Evolutionary conservation across 1,140 invertebrate genomes (phyloP).

Genomic region (Trichomalopsis sarcophagae): DNA sequence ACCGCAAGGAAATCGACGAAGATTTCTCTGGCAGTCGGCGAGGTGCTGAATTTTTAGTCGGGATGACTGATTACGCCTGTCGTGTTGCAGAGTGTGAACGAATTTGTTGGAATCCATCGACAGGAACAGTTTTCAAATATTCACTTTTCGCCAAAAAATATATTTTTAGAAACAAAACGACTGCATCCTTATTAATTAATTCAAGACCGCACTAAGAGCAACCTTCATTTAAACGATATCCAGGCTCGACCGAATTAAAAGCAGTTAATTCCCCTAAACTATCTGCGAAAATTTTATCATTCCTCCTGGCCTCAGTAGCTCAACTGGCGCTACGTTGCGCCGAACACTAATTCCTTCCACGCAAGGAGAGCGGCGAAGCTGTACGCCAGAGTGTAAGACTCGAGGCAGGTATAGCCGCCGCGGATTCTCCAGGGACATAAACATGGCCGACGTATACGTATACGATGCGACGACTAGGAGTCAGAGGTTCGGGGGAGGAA

Average conservation of each 20-base stretch:
- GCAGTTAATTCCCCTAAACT: background rate
- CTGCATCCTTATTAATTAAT: background rate
- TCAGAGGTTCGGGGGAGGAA: background rate
- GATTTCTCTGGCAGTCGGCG: too few relatives aligned
- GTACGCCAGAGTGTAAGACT: background rate
- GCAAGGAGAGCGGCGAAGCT: constrained; percentile 38
- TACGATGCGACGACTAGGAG: constrained; percentile 16
- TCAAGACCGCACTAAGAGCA: background rate
- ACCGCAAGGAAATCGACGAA: too few relatives aligned
- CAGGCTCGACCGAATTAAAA: background rate
- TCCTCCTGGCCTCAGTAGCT: background rate
- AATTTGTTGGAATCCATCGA: too few relatives aligned
- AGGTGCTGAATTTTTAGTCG: too few relatives aligned
- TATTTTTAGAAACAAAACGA: background rate
- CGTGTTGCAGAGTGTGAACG: too few relatives aligned
- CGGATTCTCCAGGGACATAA: constrained; percentile 65
- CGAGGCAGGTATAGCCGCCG: constrained; percentile 54
- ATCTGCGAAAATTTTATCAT: constrained; percentile 28
- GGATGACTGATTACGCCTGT: too few relatives aligned
- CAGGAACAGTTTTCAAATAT: too few relatives aligned
- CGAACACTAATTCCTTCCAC: constrained; percentile 57
- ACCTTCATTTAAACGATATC: background rate
- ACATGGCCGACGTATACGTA: constrained; percentile 56
- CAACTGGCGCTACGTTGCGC: constrained; percentile 48
- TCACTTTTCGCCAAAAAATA: too few relatives aligned